Evolutionary conservation across 2,888 invertebrate species (phyloP).

Genomic region (Antheraea assamensis): DNA sequence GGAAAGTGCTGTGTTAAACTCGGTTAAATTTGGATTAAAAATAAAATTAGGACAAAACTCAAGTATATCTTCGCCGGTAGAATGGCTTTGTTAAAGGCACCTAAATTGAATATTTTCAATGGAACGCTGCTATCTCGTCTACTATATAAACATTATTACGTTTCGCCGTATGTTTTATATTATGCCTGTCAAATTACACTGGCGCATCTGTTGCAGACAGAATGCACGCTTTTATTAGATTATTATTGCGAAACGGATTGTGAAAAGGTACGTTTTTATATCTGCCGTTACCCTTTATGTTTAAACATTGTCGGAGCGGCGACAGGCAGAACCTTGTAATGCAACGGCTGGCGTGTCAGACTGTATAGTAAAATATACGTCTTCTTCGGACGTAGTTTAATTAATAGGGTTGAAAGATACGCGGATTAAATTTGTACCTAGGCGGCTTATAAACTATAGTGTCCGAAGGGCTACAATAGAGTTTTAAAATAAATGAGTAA

Average conservation of each 20-base stretch:
- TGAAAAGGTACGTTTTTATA: conserved; percentile 6
- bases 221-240: conserved; percentile 5
- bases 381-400: too few relatives aligned
- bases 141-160: not conserved
- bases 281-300: not conserved
- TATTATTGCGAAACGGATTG: conserved; percentile 5
- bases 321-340: not conserved
- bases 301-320: not conserved
- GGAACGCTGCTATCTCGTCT: not conserved
- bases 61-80: not conserved
- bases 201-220: conserved; percentile 12
- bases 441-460: too few relatives aligned
- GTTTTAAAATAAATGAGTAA: too few relatives aligned
- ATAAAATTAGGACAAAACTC: not conserved
- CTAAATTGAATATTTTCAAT: not conserved
- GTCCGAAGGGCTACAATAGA: too few relatives aligned
- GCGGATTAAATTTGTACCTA: too few relatives aligned
- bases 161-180: not conserved
- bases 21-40: not conserved
- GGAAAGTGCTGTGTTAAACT: too few relatives aligned
- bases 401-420: too few relatives aligned
- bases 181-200: conserved; percentile 10
- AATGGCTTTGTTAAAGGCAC: not conserved
- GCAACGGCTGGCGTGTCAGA: too few relatives aligned
- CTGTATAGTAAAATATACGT: too few relatives aligned